Evolutionary conservation across 2,113 vertebrate species (phyloP).

Genomic region (Daboia siamensis): DNA sequence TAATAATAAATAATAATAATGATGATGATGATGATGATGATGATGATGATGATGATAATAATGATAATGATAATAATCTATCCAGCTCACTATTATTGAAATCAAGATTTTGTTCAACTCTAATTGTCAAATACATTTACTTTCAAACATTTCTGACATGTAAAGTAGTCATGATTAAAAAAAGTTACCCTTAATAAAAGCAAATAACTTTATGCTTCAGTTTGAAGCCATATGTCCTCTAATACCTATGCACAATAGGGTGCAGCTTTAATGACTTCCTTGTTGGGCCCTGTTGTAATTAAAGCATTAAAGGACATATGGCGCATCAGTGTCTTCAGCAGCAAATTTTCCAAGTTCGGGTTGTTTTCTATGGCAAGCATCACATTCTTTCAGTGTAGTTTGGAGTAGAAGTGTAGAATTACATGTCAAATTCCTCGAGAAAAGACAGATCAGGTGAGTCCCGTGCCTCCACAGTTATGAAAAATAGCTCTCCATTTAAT

Average conservation of each 20-base stretch:
- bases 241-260: conserved; percentile 74
- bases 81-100: background rate
- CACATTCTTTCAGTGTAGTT: conserved; percentile 62
- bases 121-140: background rate
- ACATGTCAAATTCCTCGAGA: conserved; percentile 60
- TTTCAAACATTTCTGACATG: conserved; percentile 52
- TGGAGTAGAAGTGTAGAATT: conserved; percentile 62
- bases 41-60: background rate
- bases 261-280: conserved; percentile 74
- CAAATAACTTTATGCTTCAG: conserved; percentile 63
- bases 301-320: conserved; percentile 76
- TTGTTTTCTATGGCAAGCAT: conserved; percentile 69
- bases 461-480: background rate
- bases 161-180: conserved; percentile 52
- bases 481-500: background rate
- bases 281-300: conserved; percentile 73
- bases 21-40: background rate
- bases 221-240: conserved; percentile 73
- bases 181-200: conserved; percentile 60
- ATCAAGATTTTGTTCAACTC: background rate
- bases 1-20: background rate
- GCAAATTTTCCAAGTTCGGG: conserved; percentile 72
- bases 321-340: conserved; percentile 63
- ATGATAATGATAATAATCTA: background rate
- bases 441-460: background rate